These are phyloP conservation scores for Cephus pulcher DNA, from an alignment of 2,888 invertebrate genomes.

Conservation along the genomic window DNA sequence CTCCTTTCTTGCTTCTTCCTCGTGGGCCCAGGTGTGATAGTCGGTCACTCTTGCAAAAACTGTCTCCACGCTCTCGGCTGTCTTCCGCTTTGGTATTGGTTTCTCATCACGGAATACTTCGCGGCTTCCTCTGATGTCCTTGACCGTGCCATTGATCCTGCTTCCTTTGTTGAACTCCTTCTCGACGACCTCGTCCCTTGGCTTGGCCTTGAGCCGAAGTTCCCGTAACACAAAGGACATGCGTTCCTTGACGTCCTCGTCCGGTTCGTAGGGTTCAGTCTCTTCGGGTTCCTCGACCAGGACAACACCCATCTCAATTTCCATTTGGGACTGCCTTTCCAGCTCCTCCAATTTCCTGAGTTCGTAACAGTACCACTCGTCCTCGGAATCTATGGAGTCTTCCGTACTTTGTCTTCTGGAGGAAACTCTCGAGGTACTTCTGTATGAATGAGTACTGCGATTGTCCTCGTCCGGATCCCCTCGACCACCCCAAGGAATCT, in stretches of 20 bases:
- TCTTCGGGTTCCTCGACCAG: constrained; percentile 73
- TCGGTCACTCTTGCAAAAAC: constrained; percentile 69
- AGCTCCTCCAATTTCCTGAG: constrained; percentile 87
- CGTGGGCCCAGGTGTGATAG: constrained; percentile 66
- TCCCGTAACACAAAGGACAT: constrained; percentile 86
- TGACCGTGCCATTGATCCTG: constrained; percentile 49
- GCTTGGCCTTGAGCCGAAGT: constrained; percentile 76
- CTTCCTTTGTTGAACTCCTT: constrained; percentile 31
- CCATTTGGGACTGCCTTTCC: constrained; percentile 79
- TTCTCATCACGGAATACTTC: constrained; percentile 52
- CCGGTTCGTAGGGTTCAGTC: constrained; percentile 71
- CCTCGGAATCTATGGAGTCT: constrained; percentile 93
- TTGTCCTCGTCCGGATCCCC: constrained; percentile 83
- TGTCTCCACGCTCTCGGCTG: constrained; percentile 59
- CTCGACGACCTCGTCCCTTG: constrained; percentile 42
- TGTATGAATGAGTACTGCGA: constrained; percentile 87
- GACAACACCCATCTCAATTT: constrained; percentile 72
- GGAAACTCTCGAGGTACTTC: constrained; percentile 86
- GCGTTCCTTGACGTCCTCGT: constrained; percentile 79
- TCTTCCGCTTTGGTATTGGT: constrained; percentile 58
- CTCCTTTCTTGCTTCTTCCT: constrained; percentile 59
- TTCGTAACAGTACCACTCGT: constrained; percentile 94
- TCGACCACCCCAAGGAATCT: constrained; percentile 79
- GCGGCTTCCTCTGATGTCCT: constrained; percentile 39
- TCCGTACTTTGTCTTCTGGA: constrained; percentile 91